Percentiles rank a stretch among this genome's conserved stretches.
These are phyloP conservation scores for Dascyllus trimaculatus DNA, from an alignment of 2,113 vertebrate species.

Conservation along the genomic window DNA sequence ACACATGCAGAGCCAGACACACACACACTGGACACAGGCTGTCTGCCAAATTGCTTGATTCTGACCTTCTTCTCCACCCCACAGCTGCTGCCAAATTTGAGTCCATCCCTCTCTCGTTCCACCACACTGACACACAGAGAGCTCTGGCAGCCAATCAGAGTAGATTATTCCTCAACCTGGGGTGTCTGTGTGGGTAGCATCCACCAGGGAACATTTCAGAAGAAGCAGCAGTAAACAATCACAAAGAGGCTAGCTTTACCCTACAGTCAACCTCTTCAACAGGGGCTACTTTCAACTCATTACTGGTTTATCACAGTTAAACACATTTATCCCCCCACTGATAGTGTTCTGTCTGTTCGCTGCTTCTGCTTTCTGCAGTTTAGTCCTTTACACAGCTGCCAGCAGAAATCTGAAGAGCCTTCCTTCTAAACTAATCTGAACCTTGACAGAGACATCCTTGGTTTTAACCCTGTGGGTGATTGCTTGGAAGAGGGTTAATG, in stretches of 20 bases:
- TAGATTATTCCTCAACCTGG: constrained; percentile 34
- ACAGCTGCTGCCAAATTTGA: constrained; percentile 76
- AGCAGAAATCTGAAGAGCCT: constrained; percentile 23
- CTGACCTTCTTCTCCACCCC: constrained; percentile 76
- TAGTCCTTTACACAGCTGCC: constrained; percentile 36
- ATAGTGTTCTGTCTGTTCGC: constrained; percentile 1
- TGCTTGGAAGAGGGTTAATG: constrained; percentile 21
- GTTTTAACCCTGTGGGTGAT: constrained; percentile 44
- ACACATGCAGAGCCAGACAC: constrained; percentile 9
- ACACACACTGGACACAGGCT: constrained; percentile 42
- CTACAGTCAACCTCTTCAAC: constrained; percentile 14
- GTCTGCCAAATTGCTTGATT: constrained; percentile 60
- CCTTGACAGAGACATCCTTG: constrained; percentile 40
- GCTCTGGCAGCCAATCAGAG: constrained; percentile 56
- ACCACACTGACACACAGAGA: constrained; percentile 43
- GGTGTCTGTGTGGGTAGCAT: constrained; percentile 43
- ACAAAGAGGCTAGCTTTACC: constrained; percentile 26
- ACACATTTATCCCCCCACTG: constrained; percentile 36
- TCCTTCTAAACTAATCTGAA: constrained; percentile 31
- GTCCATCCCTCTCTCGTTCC: constrained; percentile 57
- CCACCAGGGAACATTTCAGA: constrained; percentile 49
- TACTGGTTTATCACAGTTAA: constrained; percentile 52
- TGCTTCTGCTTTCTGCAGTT: constrained; percentile 8
- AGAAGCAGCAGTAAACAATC: constrained; percentile 54
- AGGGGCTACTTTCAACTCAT: constrained; percentile 24